Evolutionary conservation across 2,797 vertebrate species (phyloP).

Genomic region (Nothura maculosa): DNA sequence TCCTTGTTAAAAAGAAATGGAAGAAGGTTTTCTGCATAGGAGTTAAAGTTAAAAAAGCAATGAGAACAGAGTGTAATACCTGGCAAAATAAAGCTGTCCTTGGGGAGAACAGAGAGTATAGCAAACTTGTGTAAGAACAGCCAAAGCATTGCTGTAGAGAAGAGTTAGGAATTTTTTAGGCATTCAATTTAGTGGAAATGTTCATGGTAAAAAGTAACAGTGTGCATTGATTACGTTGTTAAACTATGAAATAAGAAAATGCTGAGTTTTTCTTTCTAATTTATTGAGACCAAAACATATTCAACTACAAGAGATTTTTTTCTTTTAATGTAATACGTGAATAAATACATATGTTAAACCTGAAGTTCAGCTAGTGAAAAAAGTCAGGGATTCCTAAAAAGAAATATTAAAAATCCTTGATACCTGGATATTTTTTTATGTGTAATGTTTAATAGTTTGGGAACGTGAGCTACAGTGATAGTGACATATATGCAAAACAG

Average conservation of each 20-base stretch:
- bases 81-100: neutral
- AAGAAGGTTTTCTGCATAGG: neutral
- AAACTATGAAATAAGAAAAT: neutral
- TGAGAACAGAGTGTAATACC: neutral
- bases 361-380: neutral
- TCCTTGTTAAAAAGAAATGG: neutral
- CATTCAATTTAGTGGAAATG: neutral
- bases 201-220: neutral
- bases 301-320: neutral
- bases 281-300: neutral
- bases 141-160: neutral
- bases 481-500: neutral
- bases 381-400: neutral
- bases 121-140: neutral
- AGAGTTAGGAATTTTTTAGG: neutral
- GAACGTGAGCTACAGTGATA: neutral
- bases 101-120: neutral
- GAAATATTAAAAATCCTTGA: rapidly evolving
- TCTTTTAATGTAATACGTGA: neutral
- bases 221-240: neutral
- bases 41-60: neutral
- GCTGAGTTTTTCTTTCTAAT: neutral
- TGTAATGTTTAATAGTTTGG: neutral
- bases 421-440: neutral
- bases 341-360: neutral